phyloP scores from a whole-genome alignment of 2,888 invertebrate species.

The Nomada fucata region DNA sequence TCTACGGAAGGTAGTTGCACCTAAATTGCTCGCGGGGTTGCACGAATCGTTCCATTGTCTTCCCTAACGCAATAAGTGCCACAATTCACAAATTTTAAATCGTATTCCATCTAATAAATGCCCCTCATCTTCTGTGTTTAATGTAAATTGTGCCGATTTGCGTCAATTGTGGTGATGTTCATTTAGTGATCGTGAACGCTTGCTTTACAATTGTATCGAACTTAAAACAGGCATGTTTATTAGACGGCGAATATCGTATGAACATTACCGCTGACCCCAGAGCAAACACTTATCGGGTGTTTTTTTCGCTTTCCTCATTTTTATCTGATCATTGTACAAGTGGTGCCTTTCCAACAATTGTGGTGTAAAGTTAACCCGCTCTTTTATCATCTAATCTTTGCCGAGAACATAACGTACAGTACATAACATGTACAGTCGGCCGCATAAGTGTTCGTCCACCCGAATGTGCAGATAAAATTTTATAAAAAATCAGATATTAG shows the following conservation, averaged over 20 bases:
- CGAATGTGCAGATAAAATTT: too few relatives aligned
- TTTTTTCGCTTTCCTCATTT: too few relatives aligned
- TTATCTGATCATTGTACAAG: too few relatives aligned
- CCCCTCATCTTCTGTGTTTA: neutral
- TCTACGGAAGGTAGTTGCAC: slow-evolving; percentile 51
- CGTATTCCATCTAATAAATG: neutral
- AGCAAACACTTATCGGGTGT: too few relatives aligned
- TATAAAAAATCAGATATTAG: too few relatives aligned
- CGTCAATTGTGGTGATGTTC: neutral
- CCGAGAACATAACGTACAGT: too few relatives aligned
- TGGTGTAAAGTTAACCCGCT: too few relatives aligned
- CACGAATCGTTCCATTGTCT: neutral
- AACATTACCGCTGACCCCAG: neutral
- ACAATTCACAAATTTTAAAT: neutral
- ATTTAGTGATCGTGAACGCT: neutral
- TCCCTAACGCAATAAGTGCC: neutral
- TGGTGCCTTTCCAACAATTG: too few relatives aligned
- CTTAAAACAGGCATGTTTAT: neutral
- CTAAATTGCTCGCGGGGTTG: slow-evolving; percentile 35
- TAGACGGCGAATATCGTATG: neutral
- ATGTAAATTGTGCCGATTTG: neutral
- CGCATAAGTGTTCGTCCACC: too few relatives aligned
- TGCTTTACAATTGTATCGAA: neutral
- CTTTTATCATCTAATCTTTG: too few relatives aligned
- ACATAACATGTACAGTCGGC: too few relatives aligned